Evolutionary conservation across 2,797 vertebrate genomes (phyloP), one percentile per base, ranked within the genome.

Genomic region (Mormyrops boulengeri): DNA sequence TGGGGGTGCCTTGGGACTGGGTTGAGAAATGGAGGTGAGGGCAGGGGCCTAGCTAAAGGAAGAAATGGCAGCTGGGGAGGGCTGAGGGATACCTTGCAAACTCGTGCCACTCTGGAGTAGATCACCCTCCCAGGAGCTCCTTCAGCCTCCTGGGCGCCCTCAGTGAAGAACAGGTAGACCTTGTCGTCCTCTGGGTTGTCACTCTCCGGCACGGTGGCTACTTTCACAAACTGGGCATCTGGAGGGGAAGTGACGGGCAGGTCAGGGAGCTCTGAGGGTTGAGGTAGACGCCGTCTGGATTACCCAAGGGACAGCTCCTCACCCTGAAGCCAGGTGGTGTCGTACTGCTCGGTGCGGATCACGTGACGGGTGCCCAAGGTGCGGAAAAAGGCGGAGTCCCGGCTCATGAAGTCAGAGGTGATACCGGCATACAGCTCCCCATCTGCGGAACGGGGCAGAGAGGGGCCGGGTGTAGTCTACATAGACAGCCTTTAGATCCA

Each of bases 131-230:
- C 96, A 84, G 94, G 94, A 52, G 95, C 93, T 66, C 95, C 95
- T 87, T 97, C 96, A 12, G 95, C 95, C 92, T 97, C 96, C 92
- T 96, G 96, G 90, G 96, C 96, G 0, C 94, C 95, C 94, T 97
- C 96, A n/a, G 95, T 96, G 94, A 97, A 97, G 94, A 97, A 97
- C 92, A 96, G 92, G 89, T 97, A 97, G 91, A 97, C 95, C 93
- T 97, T 97, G 95, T 97, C 96, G 4, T 97, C 96, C 88, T 97
- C 96, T 44, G 95, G 95, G 92, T 97, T 97, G 96, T 96, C 96
- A 91, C 96, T 97, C 93, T 97, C 96, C 91, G 96, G 95, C 95
- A 97, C 94, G 80, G 95, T 91, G 93, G 95, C 94, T 92, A 97
- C 96, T 94, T 94, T 95, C 92, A 97, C 95, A 94, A 96, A 97